These are phyloP conservation scores for Noctua fimbriata DNA, from an alignment of 2,888 invertebrate species.

Conservation along the genomic window DNA sequence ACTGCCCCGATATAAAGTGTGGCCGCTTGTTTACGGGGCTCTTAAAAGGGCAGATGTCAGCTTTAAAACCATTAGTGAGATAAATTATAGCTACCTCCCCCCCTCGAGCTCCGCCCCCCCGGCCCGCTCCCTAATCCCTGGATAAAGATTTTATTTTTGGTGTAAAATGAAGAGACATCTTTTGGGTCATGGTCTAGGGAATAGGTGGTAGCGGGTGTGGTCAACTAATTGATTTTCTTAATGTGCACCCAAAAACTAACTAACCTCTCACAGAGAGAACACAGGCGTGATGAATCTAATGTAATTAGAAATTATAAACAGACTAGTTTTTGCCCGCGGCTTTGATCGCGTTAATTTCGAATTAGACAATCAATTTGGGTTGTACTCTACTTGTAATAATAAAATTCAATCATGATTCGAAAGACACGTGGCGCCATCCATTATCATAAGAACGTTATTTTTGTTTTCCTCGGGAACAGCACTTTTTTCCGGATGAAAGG, in stretches of 20 bases:
- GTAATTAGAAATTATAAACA: background rate
- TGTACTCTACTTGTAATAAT: too few relatives aligned
- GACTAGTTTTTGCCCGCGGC: too few relatives aligned
- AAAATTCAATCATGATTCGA: too few relatives aligned
- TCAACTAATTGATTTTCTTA: constrained; percentile 30
- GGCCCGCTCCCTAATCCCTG: constrained; percentile 76
- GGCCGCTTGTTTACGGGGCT: constrained; percentile 68
- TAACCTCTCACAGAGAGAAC: too few relatives aligned
- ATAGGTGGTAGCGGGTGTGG: constrained; percentile 6
- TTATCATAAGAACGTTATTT: too few relatives aligned
- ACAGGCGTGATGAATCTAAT: background rate
- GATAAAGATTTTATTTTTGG: constrained; percentile 88
- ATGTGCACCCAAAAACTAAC: background rate
- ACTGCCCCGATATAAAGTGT: constrained; percentile 65
- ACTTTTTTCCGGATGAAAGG: too few relatives aligned
- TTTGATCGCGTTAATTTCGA: too few relatives aligned
- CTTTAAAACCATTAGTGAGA: constrained; percentile 87
- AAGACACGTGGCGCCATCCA: too few relatives aligned
- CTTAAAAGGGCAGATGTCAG: constrained; percentile 86
- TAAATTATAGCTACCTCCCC: constrained; percentile 80
- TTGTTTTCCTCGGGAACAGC: too few relatives aligned
- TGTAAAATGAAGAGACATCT: constrained; percentile 87
- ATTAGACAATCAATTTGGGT: too few relatives aligned
- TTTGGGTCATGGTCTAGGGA: constrained; percentile 63
- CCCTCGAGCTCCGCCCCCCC: constrained; percentile 50